These are phyloP conservation scores for Isoperla grammatica DNA, from an alignment of 2,888 invertebrate species.

Conservation along the genomic window DNA sequence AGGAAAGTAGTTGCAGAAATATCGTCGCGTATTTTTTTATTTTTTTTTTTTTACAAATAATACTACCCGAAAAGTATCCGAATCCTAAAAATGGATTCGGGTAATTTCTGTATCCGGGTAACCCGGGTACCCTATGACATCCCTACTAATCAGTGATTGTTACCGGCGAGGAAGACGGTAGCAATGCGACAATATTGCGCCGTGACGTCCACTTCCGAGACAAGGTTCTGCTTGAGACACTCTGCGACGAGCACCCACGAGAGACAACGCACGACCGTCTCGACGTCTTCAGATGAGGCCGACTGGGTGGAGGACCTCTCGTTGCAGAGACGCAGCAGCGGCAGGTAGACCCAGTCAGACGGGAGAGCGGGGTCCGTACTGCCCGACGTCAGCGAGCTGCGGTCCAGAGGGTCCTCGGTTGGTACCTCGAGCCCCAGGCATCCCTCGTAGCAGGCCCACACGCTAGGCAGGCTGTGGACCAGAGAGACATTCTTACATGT, in stretches of 20 bases:
- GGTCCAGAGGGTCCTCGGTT: neutral
- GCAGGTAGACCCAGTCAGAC: slow-evolving; percentile 71
- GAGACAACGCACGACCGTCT: slow-evolving; percentile 48
- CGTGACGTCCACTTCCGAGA: slow-evolving; percentile 51
- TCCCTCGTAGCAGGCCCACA: slow-evolving; percentile 12
- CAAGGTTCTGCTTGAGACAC: slow-evolving; percentile 52
- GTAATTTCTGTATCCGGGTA: no score
- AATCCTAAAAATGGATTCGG: no score
- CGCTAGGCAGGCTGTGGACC: neutral
- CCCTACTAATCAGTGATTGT: neutral
- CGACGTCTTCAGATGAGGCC: slow-evolving; percentile 4
- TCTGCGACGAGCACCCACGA: slow-evolving; percentile 61
- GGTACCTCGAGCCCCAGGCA: slow-evolving; percentile 9
- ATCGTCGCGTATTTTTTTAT: no score
- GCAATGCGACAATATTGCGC: slow-evolving; percentile 59
- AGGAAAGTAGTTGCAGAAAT: no score
- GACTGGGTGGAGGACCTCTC: neutral
- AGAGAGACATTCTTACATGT: no score
- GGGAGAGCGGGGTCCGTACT: slow-evolving; percentile 1
- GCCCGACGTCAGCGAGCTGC: neutral
- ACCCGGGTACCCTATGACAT: no score
- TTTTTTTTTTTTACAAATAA: no score
- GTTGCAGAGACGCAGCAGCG: slow-evolving; percentile 56
- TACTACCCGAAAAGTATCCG: no score
- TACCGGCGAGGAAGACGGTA: slow-evolving; percentile 59